Evolutionary conservation across 2,888 invertebrate species (phyloP).

Genomic region (Tipula helvola): DNA sequence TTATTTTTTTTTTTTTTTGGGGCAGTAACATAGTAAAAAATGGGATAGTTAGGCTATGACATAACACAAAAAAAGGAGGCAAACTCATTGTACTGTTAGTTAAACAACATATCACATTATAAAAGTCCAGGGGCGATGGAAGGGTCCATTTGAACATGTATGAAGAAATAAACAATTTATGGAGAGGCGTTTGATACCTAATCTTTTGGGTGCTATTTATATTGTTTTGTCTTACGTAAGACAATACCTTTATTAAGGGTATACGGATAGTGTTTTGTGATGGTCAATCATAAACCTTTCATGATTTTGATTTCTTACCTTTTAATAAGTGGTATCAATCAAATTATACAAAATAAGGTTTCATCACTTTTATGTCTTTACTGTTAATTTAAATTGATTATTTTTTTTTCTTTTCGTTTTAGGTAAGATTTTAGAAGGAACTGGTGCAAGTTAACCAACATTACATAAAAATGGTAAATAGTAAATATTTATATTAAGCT

Average conservation of each 20-base stretch:
- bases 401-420: background rate
- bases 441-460: background rate
- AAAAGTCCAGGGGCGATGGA: background rate
- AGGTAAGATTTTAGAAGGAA: background rate
- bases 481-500: no score
- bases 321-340: background rate
- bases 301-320: background rate
- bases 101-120: background rate
- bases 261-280: background rate
- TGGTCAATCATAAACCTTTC: background rate
- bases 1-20: background rate
- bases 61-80: background rate
- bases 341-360: background rate
- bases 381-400: background rate
- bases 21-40: background rate
- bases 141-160: background rate
- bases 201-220: background rate
- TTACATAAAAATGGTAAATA: no score
- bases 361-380: background rate
- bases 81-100: background rate
- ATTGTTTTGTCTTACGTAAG: background rate
- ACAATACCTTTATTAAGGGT: background rate
- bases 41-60: background rate
- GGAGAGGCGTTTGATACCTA: background rate
- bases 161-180: background rate